Conservation (phyloP, 2,888 invertebrate species). For the Drosophila mulleri region DNA sequence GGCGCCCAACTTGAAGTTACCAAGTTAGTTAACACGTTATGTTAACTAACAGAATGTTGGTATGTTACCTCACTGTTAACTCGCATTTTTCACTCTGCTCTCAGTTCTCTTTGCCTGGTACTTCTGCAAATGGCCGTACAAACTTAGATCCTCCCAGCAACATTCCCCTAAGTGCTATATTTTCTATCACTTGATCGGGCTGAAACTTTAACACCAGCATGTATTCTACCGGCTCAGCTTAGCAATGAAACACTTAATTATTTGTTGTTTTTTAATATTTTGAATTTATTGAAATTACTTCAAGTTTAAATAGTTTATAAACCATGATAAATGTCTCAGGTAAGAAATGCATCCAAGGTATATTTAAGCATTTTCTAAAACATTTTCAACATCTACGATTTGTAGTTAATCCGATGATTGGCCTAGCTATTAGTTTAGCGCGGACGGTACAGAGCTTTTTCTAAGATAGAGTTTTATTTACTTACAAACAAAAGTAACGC, state of each 20-base stretch:
- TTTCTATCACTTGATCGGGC: not conserved
- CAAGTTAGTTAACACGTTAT: too few relatives aligned
- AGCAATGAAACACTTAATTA: not conserved
- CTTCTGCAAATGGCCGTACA: too few relatives aligned
- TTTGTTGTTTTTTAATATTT: not conserved
- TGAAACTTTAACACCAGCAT: too few relatives aligned
- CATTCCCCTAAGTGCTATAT: too few relatives aligned
- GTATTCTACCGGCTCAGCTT: too few relatives aligned
- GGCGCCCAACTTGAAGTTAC: too few relatives aligned
- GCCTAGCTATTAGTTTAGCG: slow-evolving; percentile 7
- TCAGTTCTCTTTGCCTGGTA: too few relatives aligned
- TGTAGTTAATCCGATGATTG: slow-evolving; percentile 6
- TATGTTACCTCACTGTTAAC: too few relatives aligned
- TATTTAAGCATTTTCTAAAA: slow-evolving; percentile 6
- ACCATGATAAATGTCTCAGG: slow-evolving; percentile 5
- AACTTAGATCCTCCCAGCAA: too few relatives aligned
- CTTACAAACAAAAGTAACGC: not conserved
- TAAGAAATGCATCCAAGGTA: slow-evolving; percentile 12
- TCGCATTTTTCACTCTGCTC: too few relatives aligned
- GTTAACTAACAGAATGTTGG: too few relatives aligned
- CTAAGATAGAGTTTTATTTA: not conserved
- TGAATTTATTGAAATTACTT: slow-evolving; percentile 4
- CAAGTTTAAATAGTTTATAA: slow-evolving; percentile 2
- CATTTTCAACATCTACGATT: not conserved
- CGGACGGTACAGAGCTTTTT: slow-evolving; percentile 9